phyloP scores from a whole-genome alignment of 2,797 vertebrate genomes.

The Lacerta agilis region DNA sequence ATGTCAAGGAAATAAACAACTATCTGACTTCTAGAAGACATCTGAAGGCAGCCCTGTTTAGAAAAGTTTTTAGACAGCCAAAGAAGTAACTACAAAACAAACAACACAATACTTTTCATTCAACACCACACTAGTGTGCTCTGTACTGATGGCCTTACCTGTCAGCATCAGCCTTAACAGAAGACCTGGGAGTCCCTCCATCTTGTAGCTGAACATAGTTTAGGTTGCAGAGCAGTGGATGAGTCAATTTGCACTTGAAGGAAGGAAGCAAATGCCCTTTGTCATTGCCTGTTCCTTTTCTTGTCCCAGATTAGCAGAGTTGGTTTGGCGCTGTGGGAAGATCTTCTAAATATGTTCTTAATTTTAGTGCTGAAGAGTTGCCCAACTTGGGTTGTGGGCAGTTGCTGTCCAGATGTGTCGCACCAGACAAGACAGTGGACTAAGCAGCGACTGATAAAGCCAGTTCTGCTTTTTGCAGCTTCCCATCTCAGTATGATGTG shows the following conservation, averaged over 20 bases:
- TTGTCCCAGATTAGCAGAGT: not conserved
- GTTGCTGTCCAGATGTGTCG: not conserved
- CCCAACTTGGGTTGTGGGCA: not conserved
- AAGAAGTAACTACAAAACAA: not conserved
- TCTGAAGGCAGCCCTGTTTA: too few species aligned
- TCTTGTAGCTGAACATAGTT: not conserved
- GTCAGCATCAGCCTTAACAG: not conserved
- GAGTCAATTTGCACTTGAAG: not conserved
- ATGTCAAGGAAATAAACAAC: too few species aligned
- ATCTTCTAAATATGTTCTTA: not conserved
- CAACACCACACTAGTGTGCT: not conserved
- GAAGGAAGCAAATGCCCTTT: slow-evolving; percentile 25
- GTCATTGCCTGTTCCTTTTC: slow-evolving; percentile 13
- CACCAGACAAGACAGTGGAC: not conserved
- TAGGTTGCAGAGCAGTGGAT: not conserved
- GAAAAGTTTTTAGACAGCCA: not conserved
- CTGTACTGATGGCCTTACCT: slow-evolving; percentile 12
- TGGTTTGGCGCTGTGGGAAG: not conserved
- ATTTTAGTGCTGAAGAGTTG: not conserved
- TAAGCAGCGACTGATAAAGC: not conserved
- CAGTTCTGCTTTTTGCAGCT: not conserved
- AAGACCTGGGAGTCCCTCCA: not conserved
- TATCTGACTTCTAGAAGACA: too few species aligned
- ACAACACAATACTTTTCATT: not conserved
- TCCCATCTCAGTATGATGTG: not conserved